Evolutionary conservation across 2,113 vertebrate genomes (phyloP), one percentile per base, ranked within the genome.

Genomic region (Aegithalos caudatus): DNA sequence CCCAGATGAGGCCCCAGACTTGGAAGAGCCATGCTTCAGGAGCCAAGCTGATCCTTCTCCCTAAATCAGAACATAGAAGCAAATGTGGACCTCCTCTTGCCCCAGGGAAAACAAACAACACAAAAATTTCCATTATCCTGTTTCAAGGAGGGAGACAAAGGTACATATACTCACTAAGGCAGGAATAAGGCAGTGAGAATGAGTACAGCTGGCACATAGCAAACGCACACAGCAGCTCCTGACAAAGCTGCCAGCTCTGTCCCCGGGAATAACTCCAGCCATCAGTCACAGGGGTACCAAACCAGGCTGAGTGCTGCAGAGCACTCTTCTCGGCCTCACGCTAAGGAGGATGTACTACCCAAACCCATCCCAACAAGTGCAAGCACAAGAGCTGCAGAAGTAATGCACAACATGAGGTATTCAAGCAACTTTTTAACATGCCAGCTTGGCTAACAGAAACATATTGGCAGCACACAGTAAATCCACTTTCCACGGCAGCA

Each of bases 331-430:
- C 60, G 81, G 18, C 60, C 40, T 40, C 69, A 21, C 1, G 7
- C 35, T 18, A 38, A 72, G 40, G 40, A 18, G 7, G 37, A 27
- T 15, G 37, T 9, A 6, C 66, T 6, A 61, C 38, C 18, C 37
- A 42, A 58, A 76, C 14, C n/a, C 37, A 45, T 2, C 40, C 10
- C 1, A 3, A 27, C 45, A 56, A 56, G 5, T 4, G 16, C 54
- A 64, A 82, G n/a, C 28, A 50, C 42, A 67, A 31, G 62, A 58
- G 44, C 54, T 12, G 25, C 5, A 62, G 16, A 58, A 81, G 35
- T 11, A 70, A 4, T 14, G n/a, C 65, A 58, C 21, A 60, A 31
- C 5, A 56, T 0, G 0, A 78, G 24, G 24, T 51, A 64, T 44
- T 69, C 9, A 16, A 69, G 35, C 14, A 54, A 29, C 15, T 24